Evolutionary conservation across 1,140 invertebrate genomes (phyloP), one percentile per base, ranked within the genome.

Genomic region (Whitmania pigra): DNA sequence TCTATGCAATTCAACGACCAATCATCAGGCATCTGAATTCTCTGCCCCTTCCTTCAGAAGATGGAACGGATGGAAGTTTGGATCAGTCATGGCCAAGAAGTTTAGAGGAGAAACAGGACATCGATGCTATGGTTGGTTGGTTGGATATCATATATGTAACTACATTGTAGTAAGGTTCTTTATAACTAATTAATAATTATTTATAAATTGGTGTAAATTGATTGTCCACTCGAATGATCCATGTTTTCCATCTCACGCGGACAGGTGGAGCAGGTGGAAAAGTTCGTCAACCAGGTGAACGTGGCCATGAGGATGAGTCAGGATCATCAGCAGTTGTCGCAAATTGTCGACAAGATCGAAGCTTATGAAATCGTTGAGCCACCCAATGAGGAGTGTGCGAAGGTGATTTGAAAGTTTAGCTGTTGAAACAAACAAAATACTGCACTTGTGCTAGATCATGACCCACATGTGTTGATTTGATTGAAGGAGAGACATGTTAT

Each of bases 251-350:
- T 25, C 20, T 25, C 54, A 57, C 9, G 70, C 72, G 43, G 63
- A 22, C 81, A 92, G 90, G 90, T 92, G 77, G 86, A 87, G 76
- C 86, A 86, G 73, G 90, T 93, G 22, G 91, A 93, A 78, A 86
- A 86, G 74, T 93, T 93, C 80, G 92, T 93, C 7, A 86, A 86
- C 57, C 88, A 88, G 74, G 90, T 93, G 20, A 92, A 94, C 80
- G 87, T 87, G 20, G 88, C 89, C 67, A 80, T 94, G 78, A 86
- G 87, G 72, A 87, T 88, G 77, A 87, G 87, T 74, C 89, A 96
- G 78, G 92, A 97, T 76, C 87, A 88, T 66, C 89, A 93, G 76
- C 86, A 88, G 74, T 80, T 96, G 31, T 87, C 87, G 67, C 87
- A 81, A 40, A 83, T 87, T 40, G 88, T 90, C 70, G 87, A 87